A percentile compares a stretch with the other conserved stretches of the same genome.
These are phyloP conservation scores for Phymanthus crucifer DNA, from an alignment of 92 coral and sea anemone species.

Conservation along the genomic window DNA sequence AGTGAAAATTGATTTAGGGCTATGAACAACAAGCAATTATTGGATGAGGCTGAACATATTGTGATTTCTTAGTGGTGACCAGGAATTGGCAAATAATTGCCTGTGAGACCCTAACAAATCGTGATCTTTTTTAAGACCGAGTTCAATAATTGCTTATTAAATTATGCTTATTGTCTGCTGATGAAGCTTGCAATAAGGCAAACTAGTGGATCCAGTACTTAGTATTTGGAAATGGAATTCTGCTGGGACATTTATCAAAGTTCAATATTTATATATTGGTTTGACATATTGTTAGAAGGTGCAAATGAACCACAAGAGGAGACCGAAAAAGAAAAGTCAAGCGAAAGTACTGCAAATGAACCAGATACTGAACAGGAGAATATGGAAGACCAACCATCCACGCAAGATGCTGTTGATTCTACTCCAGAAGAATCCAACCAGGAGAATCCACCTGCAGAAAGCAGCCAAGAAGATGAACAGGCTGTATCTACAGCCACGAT, in stretches of 20 bases:
- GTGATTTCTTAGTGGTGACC: no score
- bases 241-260: not conserved
- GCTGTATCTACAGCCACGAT: constrained; percentile 33
- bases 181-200: no score
- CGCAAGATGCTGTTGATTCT: not conserved
- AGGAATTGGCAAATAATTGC: no score
- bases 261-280: not conserved
- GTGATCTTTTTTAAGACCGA: no score
- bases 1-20: no score
- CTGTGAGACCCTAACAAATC: no score
- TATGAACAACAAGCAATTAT: no score
- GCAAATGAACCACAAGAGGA: not conserved
- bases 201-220: no score
- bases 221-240: no score
- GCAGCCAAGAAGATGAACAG: constrained; percentile 11
- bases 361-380: not conserved
- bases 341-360: constrained; percentile 10
- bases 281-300: not conserved
- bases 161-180: no score
- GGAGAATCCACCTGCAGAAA: constrained; percentile 4
- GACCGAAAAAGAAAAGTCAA: constrained; percentile 15
- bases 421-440: constrained; percentile 1
- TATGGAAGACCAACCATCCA: not conserved
- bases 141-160: no score
- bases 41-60: no score